Evolutionary conservation across 1,140 invertebrate genomes (phyloP).

Genomic region (Calosoma granatense): DNA sequence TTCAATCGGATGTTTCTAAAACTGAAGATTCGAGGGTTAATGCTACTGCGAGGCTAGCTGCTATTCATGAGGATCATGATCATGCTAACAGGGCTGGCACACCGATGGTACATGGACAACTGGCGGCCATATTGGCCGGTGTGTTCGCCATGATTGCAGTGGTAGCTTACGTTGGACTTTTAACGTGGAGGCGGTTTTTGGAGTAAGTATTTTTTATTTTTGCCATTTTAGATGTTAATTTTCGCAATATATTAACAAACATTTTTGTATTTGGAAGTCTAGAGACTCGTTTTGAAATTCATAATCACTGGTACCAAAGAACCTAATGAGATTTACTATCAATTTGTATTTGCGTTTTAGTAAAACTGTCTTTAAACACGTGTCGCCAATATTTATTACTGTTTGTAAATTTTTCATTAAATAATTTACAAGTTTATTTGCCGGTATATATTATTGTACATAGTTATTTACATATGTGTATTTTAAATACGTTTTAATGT

Average conservation of each 20-base stretch:
- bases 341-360: too few species aligned
- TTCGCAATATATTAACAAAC: not conserved
- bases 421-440: too few species aligned
- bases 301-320: too few species aligned
- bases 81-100: not conserved
- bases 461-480: too few species aligned
- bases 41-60: not conserved
- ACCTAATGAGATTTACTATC: too few species aligned
- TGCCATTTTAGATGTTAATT: not conserved
- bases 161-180: conserved; percentile 30
- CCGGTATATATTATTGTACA: too few species aligned
- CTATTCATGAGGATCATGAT: not conserved
- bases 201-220: conserved; percentile 29
- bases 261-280: too few species aligned
- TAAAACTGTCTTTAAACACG: too few species aligned
- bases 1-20: not conserved
- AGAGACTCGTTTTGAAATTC: too few species aligned
- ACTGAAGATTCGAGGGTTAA: not conserved
- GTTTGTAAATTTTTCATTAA: too few species aligned
- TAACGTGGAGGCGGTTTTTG: conserved; percentile 33
- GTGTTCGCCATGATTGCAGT: conserved; percentile 28
- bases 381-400: too few species aligned
- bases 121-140: conserved; percentile 17
- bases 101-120: conserved; percentile 10
- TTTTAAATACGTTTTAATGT: too few species aligned